phyloP scores from a whole-genome alignment of 2,797 vertebrate species.

The Sebastes baramenuke region DNA sequence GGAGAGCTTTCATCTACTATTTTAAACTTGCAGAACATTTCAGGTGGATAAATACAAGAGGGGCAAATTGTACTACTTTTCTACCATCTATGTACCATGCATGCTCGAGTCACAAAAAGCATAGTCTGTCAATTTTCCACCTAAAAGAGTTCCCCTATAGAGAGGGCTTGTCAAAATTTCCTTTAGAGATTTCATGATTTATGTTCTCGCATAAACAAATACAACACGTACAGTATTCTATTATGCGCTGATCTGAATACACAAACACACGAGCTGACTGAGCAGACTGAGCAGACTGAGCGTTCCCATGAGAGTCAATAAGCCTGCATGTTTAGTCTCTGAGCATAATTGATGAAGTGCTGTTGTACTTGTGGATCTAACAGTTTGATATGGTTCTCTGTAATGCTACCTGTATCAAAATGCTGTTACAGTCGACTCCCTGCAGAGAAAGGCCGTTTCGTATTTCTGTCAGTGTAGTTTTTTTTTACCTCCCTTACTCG shows the following conservation, averaged over 20 bases:
- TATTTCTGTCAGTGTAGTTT: constrained; percentile 54
- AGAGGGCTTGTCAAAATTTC: background rate
- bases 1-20: constrained; percentile 56
- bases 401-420: constrained; percentile 40
- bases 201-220: background rate
- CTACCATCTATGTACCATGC: background rate
- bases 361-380: constrained; percentile 36
- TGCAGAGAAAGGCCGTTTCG: constrained; percentile 33
- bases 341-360: constrained; percentile 61
- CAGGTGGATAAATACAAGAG: constrained; percentile 42
- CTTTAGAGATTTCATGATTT: constrained; percentile 3
- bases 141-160: background rate
- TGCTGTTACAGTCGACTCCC: constrained; percentile 39
- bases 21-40: constrained; percentile 46
- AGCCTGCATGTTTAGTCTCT: constrained; percentile 41
- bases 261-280: constrained; percentile 16
- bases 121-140: background rate
- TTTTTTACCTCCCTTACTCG: background rate
- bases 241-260: background rate
- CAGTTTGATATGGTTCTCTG: constrained; percentile 26
- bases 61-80: background rate
- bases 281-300: constrained; percentile 19
- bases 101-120: background rate
- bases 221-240: background rate
- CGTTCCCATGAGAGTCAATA: constrained; percentile 49